Conservation (phyloP, 2,113 vertebrate species). For the Thermophis baileyi region DNA sequence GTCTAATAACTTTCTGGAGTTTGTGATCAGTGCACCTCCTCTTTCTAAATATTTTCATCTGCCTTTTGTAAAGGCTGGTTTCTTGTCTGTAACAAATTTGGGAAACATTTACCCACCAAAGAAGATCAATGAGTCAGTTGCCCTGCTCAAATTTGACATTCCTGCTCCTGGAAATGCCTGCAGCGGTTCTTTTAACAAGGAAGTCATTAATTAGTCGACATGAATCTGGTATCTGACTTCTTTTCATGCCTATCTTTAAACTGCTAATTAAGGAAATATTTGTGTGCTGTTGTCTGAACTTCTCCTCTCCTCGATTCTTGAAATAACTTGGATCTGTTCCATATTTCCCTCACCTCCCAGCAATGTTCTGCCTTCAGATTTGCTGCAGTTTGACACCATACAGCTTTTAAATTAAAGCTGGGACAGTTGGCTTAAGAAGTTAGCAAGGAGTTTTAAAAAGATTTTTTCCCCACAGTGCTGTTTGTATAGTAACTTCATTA, state of each 20-base stretch:
- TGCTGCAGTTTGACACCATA: conserved; percentile 31
- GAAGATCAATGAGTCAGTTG: conserved; percentile 57
- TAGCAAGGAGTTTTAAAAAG: not conserved
- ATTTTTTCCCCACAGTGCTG: not conserved
- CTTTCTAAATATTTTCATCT: conserved; percentile 1
- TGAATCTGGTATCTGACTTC: conserved; percentile 52
- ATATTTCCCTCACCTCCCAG: conserved; percentile 35
- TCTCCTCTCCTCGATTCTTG: conserved; percentile 28
- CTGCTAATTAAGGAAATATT: conserved; percentile 59
- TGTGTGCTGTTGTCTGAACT: conserved; percentile 38
- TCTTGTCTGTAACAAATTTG: conserved; percentile 52
- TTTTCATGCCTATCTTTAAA: conserved; percentile 48
- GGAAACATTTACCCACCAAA: conserved; percentile 55
- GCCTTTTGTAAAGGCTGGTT: conserved; percentile 27
- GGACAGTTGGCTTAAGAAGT: not conserved
- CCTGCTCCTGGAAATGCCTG: conserved; percentile 53
- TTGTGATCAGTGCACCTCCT: not conserved
- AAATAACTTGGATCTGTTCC: conserved; percentile 35
- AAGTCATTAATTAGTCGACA: conserved; percentile 58
- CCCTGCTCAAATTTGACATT: conserved; percentile 41
- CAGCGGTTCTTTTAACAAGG: conserved; percentile 52
- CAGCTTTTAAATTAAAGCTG: not conserved
- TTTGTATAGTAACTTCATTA: not conserved
- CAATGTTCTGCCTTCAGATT: conserved; percentile 21
- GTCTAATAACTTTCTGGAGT: not conserved